Percentiles rank a stretch among this genome's conserved stretches.
Evolutionary conservation across 1,140 invertebrate genomes (phyloP).

Genomic region (Trachymyrmex cornetzi): DNA sequence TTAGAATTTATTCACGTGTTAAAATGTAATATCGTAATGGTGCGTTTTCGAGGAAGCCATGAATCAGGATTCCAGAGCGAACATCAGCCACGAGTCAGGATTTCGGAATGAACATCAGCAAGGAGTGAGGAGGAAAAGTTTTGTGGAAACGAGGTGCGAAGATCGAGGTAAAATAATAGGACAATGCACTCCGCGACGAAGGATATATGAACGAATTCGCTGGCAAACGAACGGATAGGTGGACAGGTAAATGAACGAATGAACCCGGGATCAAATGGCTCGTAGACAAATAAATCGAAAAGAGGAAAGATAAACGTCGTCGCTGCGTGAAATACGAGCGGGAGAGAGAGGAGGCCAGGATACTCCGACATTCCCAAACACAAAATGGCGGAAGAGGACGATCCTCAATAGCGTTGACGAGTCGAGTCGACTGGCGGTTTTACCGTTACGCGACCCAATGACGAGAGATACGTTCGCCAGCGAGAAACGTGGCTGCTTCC

Average conservation of each 20-base stretch:
- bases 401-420: constrained; percentile 70
- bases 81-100: neutral
- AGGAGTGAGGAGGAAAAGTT: neutral
- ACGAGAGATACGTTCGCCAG: constrained; percentile 80
- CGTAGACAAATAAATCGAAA: constrained; percentile 51
- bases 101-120: neutral
- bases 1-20: constrained; percentile 14
- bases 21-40: constrained; percentile 42
- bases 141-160: neutral
- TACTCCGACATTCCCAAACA: constrained; percentile 34
- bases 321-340: constrained; percentile 20
- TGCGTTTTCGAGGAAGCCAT: neutral
- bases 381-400: constrained; percentile 49
- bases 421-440: constrained; percentile 72
- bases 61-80: neutral
- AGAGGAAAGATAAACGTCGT: constrained; percentile 44
- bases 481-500: constrained; percentile 40
- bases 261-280: constrained; percentile 36
- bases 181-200: constrained; percentile 25
- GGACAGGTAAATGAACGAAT: constrained; percentile 33
- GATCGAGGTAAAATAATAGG: constrained; percentile 34
- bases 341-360: constrained; percentile 6
- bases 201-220: constrained; percentile 30
- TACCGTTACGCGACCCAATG: constrained; percentile 86
- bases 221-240: neutral